Conservation (phyloP, 2,113 vertebrate species). For the Microtus richardsoni region DNA sequence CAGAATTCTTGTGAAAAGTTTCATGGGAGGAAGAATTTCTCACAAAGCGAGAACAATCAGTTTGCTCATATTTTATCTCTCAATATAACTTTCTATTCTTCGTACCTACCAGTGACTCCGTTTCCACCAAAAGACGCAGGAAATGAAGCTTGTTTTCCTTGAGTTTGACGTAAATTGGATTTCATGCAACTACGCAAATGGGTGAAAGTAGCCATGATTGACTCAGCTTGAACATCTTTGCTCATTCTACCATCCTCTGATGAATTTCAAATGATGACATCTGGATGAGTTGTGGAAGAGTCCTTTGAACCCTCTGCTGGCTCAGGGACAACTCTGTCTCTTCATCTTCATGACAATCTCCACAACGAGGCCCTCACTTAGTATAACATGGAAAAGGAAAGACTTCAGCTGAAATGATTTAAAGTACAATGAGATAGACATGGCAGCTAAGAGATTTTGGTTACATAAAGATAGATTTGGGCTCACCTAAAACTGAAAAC, state of each 20-base stretch:
- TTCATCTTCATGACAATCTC: background rate
- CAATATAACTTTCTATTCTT: slow-evolving; percentile 59
- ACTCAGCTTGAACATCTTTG: slow-evolving; percentile 5
- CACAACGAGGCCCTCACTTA: background rate
- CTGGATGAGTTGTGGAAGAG: background rate
- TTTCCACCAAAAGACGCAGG: slow-evolving; percentile 3
- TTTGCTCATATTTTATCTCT: slow-evolving; percentile 59
- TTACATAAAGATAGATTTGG: background rate
- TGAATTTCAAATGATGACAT: background rate
- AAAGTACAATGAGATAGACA: no score
- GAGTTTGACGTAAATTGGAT: slow-evolving; percentile 27
- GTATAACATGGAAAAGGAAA: background rate
- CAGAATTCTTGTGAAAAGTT: slow-evolving; percentile 19
- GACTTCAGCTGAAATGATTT: background rate
- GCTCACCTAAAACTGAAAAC: background rate
- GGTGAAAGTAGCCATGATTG: background rate
- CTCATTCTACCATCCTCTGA: background rate
- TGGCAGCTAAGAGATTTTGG: background rate
- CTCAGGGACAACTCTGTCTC: background rate
- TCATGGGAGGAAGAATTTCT: background rate
- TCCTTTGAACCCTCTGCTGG: background rate
- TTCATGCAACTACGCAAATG: slow-evolving; percentile 30
- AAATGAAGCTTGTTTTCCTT: slow-evolving; percentile 25
- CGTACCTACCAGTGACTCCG: background rate
- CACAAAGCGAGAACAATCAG: background rate